phyloP scores from a whole-genome alignment of 2,888 invertebrate species.

The Rhingia campestris region DNA sequence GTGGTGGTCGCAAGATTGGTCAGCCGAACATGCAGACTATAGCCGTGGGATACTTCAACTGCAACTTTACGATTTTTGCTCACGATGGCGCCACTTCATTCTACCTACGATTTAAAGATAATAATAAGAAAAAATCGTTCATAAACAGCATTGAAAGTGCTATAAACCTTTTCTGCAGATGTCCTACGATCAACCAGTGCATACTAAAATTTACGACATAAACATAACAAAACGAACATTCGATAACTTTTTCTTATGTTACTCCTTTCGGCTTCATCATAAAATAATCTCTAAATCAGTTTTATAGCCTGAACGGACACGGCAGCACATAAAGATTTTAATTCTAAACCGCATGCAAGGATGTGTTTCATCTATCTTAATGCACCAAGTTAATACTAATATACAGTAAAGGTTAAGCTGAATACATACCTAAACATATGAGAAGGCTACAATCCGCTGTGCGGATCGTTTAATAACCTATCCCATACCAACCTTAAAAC shows the following conservation, averaged over 20 bases:
- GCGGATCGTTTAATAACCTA: no score
- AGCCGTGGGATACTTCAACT: slow-evolving; percentile 37
- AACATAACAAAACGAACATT: slow-evolving; percentile 43
- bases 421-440: neutral
- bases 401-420: neutral
- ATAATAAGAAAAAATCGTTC: slow-evolving; percentile 42
- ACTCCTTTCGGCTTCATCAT: slow-evolving; percentile 44
- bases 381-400: neutral
- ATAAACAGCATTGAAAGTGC: slow-evolving; percentile 70
- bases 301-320: slow-evolving; percentile 57
- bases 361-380: slow-evolving; percentile 35
- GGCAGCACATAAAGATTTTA: slow-evolving; percentile 44
- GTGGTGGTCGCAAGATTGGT: slow-evolving; percentile 30
- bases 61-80: slow-evolving; percentile 62
- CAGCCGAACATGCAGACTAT: slow-evolving; percentile 17
- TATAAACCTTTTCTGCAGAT: slow-evolving; percentile 68
- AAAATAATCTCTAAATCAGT: slow-evolving; percentile 69
- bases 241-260: slow-evolving; percentile 55
- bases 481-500: no score
- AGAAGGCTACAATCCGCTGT: no score
- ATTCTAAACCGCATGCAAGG: slow-evolving; percentile 27
- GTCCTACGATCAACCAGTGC: slow-evolving; percentile 60
- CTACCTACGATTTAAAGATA: slow-evolving; percentile 50
- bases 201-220: slow-evolving; percentile 55
- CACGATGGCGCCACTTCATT: slow-evolving; percentile 68